These are phyloP conservation scores for Atethmia centrago DNA, from an alignment of 2,888 invertebrate genomes.

Conservation along the genomic window DNA sequence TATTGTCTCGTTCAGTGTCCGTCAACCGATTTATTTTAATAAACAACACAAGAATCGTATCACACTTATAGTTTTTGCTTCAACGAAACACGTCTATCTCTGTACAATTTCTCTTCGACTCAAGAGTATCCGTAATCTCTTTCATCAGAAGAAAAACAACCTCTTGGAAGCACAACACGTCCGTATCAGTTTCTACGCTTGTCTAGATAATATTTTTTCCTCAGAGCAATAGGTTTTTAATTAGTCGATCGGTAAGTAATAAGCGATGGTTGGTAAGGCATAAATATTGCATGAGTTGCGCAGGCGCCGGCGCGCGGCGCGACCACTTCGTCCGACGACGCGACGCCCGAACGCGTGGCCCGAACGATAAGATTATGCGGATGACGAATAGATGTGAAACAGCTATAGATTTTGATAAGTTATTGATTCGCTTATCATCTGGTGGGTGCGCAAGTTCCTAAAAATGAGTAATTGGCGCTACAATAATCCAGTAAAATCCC, in stretches of 20 bases:
- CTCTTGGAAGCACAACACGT: constrained; percentile 53
- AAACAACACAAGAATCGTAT: constrained; percentile 4
- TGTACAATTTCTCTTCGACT: constrained; percentile 48
- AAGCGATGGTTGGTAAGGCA: constrained; percentile 73
- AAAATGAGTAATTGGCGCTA: constrained; percentile 23
- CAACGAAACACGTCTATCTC: constrained; percentile 1
- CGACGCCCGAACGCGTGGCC: constrained; percentile 56
- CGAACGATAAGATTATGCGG: constrained; percentile 62
- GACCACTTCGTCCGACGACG: constrained; percentile 52
- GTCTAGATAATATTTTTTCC: constrained; percentile 71
- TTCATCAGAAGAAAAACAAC: constrained; percentile 45
- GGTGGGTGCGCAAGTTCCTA: constrained; percentile 18
- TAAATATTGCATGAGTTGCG: constrained; percentile 87
- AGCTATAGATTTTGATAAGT: constrained; percentile 33
- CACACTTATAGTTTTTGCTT: constrained; percentile 1
- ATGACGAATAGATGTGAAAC: constrained; percentile 41
- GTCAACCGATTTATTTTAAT: no score
- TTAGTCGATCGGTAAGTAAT: constrained; percentile 73
- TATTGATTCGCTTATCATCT: constrained; percentile 34
- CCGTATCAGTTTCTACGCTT: constrained; percentile 63
- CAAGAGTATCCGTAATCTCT: constrained; percentile 38
- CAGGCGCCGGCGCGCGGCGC: constrained; percentile 78
- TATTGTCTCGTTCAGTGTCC: no score
- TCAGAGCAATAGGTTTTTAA: constrained; percentile 76
- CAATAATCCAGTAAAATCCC: not conserved